Evolutionary conservation across 2,113 vertebrate genomes (phyloP).

Genomic region (Lepus timidus): DNA sequence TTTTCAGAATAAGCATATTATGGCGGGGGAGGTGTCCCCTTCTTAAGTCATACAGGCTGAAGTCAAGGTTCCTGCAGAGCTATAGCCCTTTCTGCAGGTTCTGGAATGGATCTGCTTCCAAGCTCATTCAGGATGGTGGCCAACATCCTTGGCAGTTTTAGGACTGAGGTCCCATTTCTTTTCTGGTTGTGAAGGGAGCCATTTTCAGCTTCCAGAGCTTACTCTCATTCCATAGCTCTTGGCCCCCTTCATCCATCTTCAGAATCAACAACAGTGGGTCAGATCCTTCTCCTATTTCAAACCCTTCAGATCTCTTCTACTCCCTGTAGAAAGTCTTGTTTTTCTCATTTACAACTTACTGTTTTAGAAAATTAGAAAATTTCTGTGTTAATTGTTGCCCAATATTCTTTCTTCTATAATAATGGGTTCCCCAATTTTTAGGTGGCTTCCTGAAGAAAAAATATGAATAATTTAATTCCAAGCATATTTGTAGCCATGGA

Average conservation of each 20-base stretch:
- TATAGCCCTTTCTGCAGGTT: neutral
- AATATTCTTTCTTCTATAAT: neutral
- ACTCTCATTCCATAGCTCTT: neutral
- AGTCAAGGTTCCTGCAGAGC: neutral
- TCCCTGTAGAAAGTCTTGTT: neutral
- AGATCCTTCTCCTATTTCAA: neutral
- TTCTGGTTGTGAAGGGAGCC: neutral
- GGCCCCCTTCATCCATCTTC: neutral
- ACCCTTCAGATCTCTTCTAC: neutral
- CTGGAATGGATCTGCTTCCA: neutral
- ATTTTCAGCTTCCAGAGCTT: neutral
- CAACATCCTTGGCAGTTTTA: neutral
- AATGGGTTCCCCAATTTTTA: neutral
- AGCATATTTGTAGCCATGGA: neutral
- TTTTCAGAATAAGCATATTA: neutral
- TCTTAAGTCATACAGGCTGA: neutral
- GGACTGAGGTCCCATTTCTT: neutral
- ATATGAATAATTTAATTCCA: neutral
- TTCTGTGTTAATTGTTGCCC: neutral
- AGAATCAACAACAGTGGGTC: neutral
- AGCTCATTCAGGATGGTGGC: neutral
- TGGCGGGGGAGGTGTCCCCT: neutral
- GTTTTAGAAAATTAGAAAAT: conserved; percentile 9
- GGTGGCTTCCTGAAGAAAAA: neutral
- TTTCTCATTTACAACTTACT: neutral